Evolutionary conservation across 1,140 invertebrate genomes (phyloP).

Genomic region (Cecropterus lyciades): DNA sequence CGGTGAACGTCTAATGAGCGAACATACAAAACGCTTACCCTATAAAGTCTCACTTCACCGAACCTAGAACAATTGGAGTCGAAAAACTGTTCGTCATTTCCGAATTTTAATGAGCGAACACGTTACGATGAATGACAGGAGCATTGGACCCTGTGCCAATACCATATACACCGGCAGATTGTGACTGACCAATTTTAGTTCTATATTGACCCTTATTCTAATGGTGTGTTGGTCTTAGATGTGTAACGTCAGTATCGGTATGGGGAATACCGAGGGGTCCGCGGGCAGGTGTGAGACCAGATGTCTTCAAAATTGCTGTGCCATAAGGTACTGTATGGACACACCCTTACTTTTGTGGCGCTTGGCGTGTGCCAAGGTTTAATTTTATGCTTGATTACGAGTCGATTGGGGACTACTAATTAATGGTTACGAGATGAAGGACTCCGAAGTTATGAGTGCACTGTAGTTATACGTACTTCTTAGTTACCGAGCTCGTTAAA

Average conservation of each 20-base stretch:
- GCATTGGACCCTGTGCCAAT: conserved; percentile 78
- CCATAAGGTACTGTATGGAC: conserved; percentile 81
- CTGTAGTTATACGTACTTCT: conserved; percentile 45
- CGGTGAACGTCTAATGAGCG: conserved; percentile 66
- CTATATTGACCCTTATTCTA: conserved; percentile 54
- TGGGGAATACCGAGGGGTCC: conserved; percentile 59
- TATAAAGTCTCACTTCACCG: conserved; percentile 73
- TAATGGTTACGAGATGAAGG: conserved; percentile 76
- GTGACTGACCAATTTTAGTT: conserved; percentile 29
- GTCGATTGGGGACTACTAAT: conserved; percentile 73
- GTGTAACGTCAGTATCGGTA: conserved; percentile 62
- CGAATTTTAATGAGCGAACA: conserved; percentile 78
- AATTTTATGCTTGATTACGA: conserved; percentile 84
- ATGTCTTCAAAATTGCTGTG: conserved; percentile 81
- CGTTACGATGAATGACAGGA: conserved; percentile 73
- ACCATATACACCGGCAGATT: conserved; percentile 65
- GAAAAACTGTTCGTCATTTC: conserved; percentile 81
- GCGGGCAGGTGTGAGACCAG: conserved; percentile 80
- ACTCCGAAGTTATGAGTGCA: conserved; percentile 50
- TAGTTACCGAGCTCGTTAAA: conserved; percentile 35
- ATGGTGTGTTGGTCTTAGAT: conserved; percentile 34
- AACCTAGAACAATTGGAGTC: conserved; percentile 67
- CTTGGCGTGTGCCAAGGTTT: conserved; percentile 82
- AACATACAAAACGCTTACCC: conserved; percentile 54
- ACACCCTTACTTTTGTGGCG: conserved; percentile 75